Conservation (phyloP, 2,797 vertebrate genomes). For the Echeneis naucrates region DNA sequence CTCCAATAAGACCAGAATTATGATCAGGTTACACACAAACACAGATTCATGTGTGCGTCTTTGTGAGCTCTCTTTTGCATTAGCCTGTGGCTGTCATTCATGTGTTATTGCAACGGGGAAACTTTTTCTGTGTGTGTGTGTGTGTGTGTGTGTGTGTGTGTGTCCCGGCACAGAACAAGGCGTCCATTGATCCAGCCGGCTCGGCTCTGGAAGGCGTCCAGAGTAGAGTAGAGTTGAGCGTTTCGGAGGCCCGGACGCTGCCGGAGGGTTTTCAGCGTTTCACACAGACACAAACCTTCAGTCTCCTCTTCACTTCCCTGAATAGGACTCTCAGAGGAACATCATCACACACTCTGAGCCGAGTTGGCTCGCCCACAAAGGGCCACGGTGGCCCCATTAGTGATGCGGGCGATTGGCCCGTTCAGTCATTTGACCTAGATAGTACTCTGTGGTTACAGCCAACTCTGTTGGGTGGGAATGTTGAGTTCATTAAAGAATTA, state of each 20-base stretch:
- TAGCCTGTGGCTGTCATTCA: background rate
- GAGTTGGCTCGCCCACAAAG: slow-evolving; percentile 74
- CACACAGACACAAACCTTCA: slow-evolving; percentile 71
- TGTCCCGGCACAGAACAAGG: slow-evolving; percentile 76
- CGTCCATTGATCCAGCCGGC: slow-evolving; percentile 73
- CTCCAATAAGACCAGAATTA: background rate
- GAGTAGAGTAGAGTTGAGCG: slow-evolving; percentile 43
- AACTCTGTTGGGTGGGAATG: slow-evolving; percentile 10
- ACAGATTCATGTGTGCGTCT: background rate
- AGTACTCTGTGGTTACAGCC: slow-evolving; percentile 42
- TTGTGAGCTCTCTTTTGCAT: background rate
- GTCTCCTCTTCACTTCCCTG: slow-evolving; percentile 73
- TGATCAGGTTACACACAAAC: background rate
- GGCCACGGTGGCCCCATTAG: slow-evolving; percentile 53
- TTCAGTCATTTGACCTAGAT: slow-evolving; percentile 66
- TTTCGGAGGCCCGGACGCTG: slow-evolving; percentile 57
- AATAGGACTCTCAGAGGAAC: slow-evolving; percentile 69
- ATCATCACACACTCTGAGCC: slow-evolving; percentile 63
- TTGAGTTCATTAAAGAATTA: slow-evolving; percentile 27
- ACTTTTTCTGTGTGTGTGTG: slow-evolving; percentile 11
- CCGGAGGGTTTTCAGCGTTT: slow-evolving; percentile 41
- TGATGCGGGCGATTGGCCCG: slow-evolving; percentile 25
- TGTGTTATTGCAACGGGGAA: background rate
- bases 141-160: slow-evolving; percentile 20
- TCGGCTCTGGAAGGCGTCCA: slow-evolving; percentile 60